These are phyloP conservation scores for Matsumyia berberina DNA, from an alignment of 2,888 invertebrate species.

Conservation along the genomic window DNA sequence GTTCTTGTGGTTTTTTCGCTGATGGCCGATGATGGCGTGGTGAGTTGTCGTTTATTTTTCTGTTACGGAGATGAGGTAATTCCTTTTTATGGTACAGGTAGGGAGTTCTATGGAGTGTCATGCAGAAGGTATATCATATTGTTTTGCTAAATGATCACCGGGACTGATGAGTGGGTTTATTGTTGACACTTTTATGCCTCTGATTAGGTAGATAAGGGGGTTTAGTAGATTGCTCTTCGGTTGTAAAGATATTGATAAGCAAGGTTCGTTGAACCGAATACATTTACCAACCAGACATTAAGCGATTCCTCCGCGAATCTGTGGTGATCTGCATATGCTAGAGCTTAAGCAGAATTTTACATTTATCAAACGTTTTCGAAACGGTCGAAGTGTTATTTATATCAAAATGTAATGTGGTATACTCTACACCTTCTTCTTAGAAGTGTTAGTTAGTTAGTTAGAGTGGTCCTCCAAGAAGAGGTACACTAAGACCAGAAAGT, in stretches of 20 bases:
- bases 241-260: neutral
- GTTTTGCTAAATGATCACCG: neutral
- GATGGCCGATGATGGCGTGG: conserved; percentile 47
- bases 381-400: too few relatives aligned
- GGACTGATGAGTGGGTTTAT: neutral
- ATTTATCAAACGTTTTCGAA: too few relatives aligned
- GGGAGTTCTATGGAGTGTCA: neutral
- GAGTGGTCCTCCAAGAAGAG: too few relatives aligned
- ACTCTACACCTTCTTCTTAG: too few relatives aligned
- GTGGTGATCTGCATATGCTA: too few relatives aligned
- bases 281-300: too few relatives aligned
- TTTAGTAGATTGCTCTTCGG: neutral
- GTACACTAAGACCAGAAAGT: too few relatives aligned
- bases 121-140: neutral
- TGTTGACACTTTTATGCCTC: conserved; percentile 1
- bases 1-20: conserved; percentile 65
- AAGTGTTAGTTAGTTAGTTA: too few relatives aligned
- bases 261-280: neutral
- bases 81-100: conserved; percentile 28
- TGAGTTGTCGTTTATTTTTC: neutral
- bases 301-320: too few relatives aligned
- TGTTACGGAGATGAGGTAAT: conserved; percentile 55
- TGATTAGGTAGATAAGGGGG: neutral
- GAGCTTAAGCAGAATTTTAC: too few relatives aligned
- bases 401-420: too few relatives aligned